A percentile compares a stretch with the other conserved stretches of the same genome.
These are phyloP conservation scores for Pygathrix nemaeus DNA, from an alignment of 2,113 vertebrate species.

Conservation along the genomic window DNA sequence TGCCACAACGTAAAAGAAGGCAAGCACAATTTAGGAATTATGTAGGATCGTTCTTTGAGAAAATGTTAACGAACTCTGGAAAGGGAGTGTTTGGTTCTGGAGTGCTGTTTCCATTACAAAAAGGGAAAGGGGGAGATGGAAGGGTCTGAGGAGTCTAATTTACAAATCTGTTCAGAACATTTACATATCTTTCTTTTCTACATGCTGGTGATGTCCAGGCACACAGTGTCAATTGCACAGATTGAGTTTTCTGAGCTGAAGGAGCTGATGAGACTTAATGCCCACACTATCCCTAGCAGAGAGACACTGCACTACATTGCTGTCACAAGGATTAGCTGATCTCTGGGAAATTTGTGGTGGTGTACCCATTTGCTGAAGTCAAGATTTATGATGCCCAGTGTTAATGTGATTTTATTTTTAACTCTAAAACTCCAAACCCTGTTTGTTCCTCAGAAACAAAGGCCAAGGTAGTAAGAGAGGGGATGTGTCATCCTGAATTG, in stretches of 20 bases:
- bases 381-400: constrained; percentile 67
- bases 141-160: constrained; percentile 32
- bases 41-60: constrained; percentile 65
- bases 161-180: constrained; percentile 33
- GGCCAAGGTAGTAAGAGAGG: not conserved
- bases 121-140: not conserved
- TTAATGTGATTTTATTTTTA: constrained; percentile 69
- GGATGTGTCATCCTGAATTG: not conserved
- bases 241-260: constrained; percentile 13
- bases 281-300: not conserved
- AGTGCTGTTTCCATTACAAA: constrained; percentile 39
- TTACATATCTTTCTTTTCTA: constrained; percentile 36
- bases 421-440: constrained; percentile 50
- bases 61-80: constrained; percentile 60
- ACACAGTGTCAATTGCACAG: not conserved
- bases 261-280: not conserved
- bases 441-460: constrained; percentile 34
- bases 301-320: constrained; percentile 33
- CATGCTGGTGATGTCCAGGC: not conserved
- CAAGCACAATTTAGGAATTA: constrained; percentile 73
- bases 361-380: constrained; percentile 45
- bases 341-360: constrained; percentile 49
- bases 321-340: constrained; percentile 60
- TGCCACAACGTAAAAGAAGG: constrained; percentile 80
- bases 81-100: constrained; percentile 21